Conservation (phyloP, 2,113 vertebrate species). For the Xiphophorus maculatus region DNA sequence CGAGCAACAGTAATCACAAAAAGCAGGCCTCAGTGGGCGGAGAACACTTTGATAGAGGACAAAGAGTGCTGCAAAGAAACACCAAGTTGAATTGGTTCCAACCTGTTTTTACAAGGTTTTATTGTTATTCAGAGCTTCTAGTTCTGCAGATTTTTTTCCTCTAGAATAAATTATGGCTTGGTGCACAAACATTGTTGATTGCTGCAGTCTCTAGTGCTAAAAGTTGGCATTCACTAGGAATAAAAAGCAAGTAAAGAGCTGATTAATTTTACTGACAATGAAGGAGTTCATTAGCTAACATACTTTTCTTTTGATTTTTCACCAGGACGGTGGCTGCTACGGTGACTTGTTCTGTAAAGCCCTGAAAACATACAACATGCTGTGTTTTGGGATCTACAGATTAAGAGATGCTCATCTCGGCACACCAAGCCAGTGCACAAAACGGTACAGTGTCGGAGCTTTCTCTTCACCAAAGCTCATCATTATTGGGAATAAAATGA, state of each 20-base stretch:
- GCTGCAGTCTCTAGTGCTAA: constrained; percentile 25
- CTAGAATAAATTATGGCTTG: constrained; percentile 14
- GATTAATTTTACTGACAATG: constrained; percentile 9
- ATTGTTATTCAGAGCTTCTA: constrained; percentile 22
- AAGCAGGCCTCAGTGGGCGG: constrained; percentile 52
- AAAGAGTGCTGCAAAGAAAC: constrained; percentile 38
- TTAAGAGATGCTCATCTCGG: constrained; percentile 94
- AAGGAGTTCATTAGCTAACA: constrained; percentile 7
- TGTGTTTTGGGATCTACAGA: constrained; percentile 99
- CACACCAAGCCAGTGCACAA: constrained; percentile 90
- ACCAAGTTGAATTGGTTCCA: constrained; percentile 25
- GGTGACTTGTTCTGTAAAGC: constrained; percentile 99
- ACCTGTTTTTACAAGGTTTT: constrained; percentile 37
- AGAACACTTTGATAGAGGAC: constrained; percentile 34
- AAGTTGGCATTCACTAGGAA: constrained; percentile 11
- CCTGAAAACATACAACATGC: constrained; percentile 99
- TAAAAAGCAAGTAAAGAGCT: constrained; percentile 9
- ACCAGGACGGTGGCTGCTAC: constrained; percentile 97
- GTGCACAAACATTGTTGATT: constrained; percentile 18
- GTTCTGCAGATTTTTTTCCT: background rate
- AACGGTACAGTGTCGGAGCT: constrained; percentile 82
- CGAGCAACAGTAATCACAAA: constrained; percentile 62
- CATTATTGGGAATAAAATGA: background rate
- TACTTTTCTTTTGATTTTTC: constrained; percentile 41
- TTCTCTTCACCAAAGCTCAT: background rate